Evolutionary conservation across 1,140 invertebrate species (phyloP).

Genomic region (Hyles vespertilio): DNA sequence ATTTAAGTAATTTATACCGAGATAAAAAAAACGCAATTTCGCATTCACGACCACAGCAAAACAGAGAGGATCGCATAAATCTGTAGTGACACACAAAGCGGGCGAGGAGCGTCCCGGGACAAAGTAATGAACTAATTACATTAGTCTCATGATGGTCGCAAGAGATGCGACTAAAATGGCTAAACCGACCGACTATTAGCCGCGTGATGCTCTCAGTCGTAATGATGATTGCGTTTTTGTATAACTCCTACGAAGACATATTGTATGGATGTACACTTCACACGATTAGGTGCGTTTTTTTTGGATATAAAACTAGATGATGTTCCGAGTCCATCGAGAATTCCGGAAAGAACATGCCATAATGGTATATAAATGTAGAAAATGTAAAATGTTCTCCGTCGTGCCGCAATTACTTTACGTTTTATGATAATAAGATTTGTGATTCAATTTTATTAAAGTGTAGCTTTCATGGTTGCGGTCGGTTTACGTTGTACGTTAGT

Average conservation of each 20-base stretch:
- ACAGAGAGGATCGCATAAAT: slow-evolving; percentile 48
- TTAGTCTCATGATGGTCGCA: slow-evolving; percentile 38
- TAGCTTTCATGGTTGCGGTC: background rate
- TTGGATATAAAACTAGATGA: no score
- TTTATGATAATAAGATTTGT: background rate
- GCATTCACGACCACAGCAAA: slow-evolving; percentile 33
- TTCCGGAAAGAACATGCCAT: no score
- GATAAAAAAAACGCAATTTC: slow-evolving; percentile 32
- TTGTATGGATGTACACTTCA: no score
- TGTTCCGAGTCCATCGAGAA: no score
- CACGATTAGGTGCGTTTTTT: no score
- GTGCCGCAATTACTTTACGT: no score
- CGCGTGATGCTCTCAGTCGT: slow-evolving; percentile 20
- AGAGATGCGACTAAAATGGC: slow-evolving; percentile 37
- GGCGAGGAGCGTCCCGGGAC: slow-evolving; percentile 34
- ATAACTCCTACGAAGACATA: background rate
- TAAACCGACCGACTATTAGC: slow-evolving; percentile 33
- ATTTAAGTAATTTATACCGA: slow-evolving; percentile 22
- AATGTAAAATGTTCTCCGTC: no score
- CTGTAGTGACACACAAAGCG: slow-evolving; percentile 39
- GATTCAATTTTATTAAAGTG: slow-evolving; percentile 2
- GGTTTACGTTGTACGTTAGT: background rate
- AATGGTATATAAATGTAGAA: no score
- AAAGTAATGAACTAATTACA: slow-evolving; percentile 69
- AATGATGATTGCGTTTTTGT: slow-evolving; percentile 17